A percentile compares a stretch with the other conserved stretches of the same genome.
Conservation (phyloP, 2,888 invertebrate genomes). For the Thyatira batis region DNA sequence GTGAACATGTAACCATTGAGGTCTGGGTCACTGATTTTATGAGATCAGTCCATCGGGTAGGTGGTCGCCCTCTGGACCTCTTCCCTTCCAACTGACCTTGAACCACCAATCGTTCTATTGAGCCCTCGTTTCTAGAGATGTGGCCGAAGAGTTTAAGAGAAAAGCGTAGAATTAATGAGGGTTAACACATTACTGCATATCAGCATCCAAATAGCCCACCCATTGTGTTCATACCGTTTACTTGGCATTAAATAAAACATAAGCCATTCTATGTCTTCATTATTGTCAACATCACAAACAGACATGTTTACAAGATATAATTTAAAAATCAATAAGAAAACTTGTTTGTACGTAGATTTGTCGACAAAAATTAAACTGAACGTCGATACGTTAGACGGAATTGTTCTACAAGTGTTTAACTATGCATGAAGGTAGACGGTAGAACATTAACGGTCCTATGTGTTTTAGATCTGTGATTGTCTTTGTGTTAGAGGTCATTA, state of each 20-base stretch:
- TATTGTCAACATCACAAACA: not conserved
- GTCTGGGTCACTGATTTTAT: no score
- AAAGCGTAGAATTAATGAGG: no score
- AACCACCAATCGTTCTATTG: no score
- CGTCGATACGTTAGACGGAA: slow-evolving; percentile 33
- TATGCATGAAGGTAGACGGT: slow-evolving; percentile 31
- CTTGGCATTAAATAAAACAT: not conserved
- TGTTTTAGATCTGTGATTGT: not conserved
- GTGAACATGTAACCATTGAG: no score
- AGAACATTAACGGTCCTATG: slow-evolving; percentile 14
- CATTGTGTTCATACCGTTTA: not conserved
- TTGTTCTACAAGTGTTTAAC: slow-evolving; percentile 33
- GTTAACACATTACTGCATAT: no score
- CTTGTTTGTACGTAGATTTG: not conserved
- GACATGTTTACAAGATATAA: not conserved
- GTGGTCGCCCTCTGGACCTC: no score
- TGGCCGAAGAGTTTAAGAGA: no score
- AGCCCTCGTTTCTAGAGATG: no score
- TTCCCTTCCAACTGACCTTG: no score
- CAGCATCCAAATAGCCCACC: no score
- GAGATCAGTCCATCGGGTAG: no score
- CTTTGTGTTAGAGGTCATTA: not conserved
- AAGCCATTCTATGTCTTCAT: not conserved
- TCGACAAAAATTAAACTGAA: not conserved
- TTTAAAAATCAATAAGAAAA: not conserved